phyloP scores from a whole-genome alignment of 23 tunicate genomes.

The Styela clava region DNA sequence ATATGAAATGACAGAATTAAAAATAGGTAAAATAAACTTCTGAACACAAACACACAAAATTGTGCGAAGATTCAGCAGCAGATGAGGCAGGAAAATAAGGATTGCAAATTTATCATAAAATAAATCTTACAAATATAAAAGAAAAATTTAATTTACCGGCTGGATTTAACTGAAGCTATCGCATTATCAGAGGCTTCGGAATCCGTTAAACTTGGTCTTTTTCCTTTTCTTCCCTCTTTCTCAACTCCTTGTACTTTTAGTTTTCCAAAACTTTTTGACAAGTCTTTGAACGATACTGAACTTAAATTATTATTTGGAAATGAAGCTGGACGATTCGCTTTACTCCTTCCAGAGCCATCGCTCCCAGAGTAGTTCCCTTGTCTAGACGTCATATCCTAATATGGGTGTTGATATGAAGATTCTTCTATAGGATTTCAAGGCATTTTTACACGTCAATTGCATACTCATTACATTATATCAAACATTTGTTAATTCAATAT shows the following conservation, averaged over 20 bases:
- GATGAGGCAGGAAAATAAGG: no score
- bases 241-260: slow-evolving; percentile 19
- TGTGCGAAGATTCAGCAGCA: no score
- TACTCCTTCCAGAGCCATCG: background rate
- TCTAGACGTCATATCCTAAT: background rate
- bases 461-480: background rate
- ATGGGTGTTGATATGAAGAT: background rate
- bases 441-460: background rate
- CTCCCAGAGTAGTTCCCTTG: background rate
- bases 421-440: background rate
- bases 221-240: slow-evolving; percentile 40
- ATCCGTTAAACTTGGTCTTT: slow-evolving; percentile 64
- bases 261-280: slow-evolving; percentile 14
- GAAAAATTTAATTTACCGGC: no score
- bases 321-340: slow-evolving; percentile 5
- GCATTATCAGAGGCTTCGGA: slow-evolving; percentile 64
- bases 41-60: no score
- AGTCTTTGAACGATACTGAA: slow-evolving; percentile 1
- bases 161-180: background rate
- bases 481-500: background rate
- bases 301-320: slow-evolving; percentile 3
- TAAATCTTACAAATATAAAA: no score
- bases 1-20: no score
- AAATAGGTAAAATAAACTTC: no score
- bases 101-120: no score